These are phyloP conservation scores for Xestobium rufovillosum DNA, from an alignment of 2,888 invertebrate genomes.

Conservation along the genomic window DNA sequence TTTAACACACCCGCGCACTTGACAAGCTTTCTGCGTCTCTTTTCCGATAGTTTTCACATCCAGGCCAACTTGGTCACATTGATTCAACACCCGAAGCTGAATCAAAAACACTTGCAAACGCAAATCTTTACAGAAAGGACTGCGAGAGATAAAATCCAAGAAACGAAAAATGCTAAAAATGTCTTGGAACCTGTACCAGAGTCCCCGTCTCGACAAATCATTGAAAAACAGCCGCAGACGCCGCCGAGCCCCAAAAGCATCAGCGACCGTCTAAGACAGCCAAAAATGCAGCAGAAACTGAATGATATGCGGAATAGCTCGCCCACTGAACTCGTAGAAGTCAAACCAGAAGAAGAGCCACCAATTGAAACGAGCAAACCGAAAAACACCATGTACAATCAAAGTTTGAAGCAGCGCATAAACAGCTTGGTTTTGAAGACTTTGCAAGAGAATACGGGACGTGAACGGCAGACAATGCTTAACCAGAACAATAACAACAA, in stretches of 20 bases:
- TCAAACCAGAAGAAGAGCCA: neutral
- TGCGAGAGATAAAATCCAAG: conserved; percentile 26
- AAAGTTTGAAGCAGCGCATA: conserved; percentile 79
- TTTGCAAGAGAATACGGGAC: conserved; percentile 74
- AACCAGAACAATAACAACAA: conserved; percentile 30
- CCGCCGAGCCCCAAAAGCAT: conserved; percentile 33
- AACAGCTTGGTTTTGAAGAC: conserved; percentile 84
- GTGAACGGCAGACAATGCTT: conserved; percentile 45
- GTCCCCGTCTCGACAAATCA: conserved; percentile 14
- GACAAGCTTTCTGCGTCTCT: conserved; percentile 83
- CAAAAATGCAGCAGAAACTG: conserved; percentile 35
- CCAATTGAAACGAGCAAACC: conserved; percentile 14
- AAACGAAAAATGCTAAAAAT: conserved; percentile 12
- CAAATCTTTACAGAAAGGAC: conserved; percentile 14
- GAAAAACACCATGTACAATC: conserved; percentile 52
- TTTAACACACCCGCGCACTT: conserved; percentile 88
- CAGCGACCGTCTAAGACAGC: conserved; percentile 38
- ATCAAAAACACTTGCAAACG: conserved; percentile 39
- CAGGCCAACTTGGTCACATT: conserved; percentile 86
- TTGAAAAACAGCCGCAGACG: conserved; percentile 15
- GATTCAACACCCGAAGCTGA: conserved; percentile 67
- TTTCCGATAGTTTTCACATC: conserved; percentile 90
- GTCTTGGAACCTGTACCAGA: conserved; percentile 10
- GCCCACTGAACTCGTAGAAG: conserved; percentile 27
- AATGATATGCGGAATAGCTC: conserved; percentile 29